These are phyloP conservation scores for Strigamia crassipes DNA, from an alignment of 2,888 invertebrate genomes.

Conservation along the genomic window DNA sequence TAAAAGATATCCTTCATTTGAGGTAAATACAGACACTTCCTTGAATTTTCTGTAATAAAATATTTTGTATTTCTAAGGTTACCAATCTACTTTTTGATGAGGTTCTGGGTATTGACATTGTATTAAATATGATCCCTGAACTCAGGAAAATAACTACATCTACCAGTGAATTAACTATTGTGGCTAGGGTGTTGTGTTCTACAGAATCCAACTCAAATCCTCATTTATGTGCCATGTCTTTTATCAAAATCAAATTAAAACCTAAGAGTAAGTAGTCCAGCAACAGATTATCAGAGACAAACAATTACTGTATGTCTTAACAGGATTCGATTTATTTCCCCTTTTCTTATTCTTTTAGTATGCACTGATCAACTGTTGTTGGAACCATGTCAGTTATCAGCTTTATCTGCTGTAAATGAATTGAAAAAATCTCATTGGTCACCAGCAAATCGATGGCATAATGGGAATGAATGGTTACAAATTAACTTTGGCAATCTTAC, in stretches of 20 bases:
- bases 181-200: not conserved
- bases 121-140: not conserved
- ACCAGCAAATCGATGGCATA: not conserved
- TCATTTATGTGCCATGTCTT: slow-evolving; percentile 4
- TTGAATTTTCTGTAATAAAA: not conserved
- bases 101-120: not conserved
- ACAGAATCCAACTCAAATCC: not conserved
- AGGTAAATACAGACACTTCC: not conserved
- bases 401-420: not conserved
- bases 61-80: not conserved
- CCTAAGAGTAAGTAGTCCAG: not conserved
- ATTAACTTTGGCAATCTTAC: not conserved
- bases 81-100: not conserved
- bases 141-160: not conserved
- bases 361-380: not conserved
- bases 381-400: not conserved
- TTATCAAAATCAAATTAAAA: not conserved
- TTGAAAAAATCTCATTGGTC: not conserved
- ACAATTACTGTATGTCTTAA: no score
- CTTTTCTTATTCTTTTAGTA: not conserved
- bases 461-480: not conserved
- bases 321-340: no score
- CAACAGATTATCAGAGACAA: no score
- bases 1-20: not conserved
- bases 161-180: not conserved